Percentiles rank a stretch among this genome's conserved stretches.
phyloP scores from a whole-genome alignment of 2,888 invertebrate species.

The Rotaria magnacalcarata region DNA sequence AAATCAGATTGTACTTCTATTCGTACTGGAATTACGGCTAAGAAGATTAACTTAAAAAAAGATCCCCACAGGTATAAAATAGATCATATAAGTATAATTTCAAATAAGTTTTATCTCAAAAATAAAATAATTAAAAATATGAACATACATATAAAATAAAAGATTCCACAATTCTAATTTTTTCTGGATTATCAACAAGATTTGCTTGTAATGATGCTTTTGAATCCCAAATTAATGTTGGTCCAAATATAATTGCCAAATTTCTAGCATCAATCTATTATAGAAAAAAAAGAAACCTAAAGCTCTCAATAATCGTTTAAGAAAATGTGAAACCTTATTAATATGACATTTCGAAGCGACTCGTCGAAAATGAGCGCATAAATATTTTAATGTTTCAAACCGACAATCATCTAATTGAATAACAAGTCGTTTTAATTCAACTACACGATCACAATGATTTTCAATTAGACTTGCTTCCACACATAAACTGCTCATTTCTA shows the following conservation, averaged over 20 bases:
- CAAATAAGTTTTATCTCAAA: too few species aligned
- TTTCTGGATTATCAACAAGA: conserved; percentile 31
- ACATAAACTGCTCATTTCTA: conserved; percentile 67
- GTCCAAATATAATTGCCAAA: conserved; percentile 43
- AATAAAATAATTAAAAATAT: too few species aligned
- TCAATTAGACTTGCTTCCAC: conserved; percentile 85
- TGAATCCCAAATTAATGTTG: conserved; percentile 41
- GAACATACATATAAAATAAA: conserved; percentile 44
- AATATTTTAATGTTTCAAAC: conserved; percentile 83
- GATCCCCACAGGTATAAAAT: too few species aligned
- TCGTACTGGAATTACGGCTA: too few species aligned
- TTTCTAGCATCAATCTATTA: conserved; percentile 40
- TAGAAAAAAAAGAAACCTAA: too few species aligned
- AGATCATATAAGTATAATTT: too few species aligned
- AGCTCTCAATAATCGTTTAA: too few species aligned
- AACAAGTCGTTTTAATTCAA: conserved; percentile 72
- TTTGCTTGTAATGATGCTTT: conserved; percentile 43
- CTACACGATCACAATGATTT: conserved; percentile 71
- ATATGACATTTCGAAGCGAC: conserved; percentile 71
- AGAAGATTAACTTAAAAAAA: too few species aligned
- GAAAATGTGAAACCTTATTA: conserved; percentile 67
- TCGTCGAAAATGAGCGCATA: conserved; percentile 78
- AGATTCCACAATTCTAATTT: conserved; percentile 37
- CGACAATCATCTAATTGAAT: conserved; percentile 79
- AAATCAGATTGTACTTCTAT: too few species aligned